These are phyloP conservation scores for Onychostruthus taczanowskii DNA, from an alignment of 2,113 vertebrate genomes.

Conservation along the genomic window DNA sequence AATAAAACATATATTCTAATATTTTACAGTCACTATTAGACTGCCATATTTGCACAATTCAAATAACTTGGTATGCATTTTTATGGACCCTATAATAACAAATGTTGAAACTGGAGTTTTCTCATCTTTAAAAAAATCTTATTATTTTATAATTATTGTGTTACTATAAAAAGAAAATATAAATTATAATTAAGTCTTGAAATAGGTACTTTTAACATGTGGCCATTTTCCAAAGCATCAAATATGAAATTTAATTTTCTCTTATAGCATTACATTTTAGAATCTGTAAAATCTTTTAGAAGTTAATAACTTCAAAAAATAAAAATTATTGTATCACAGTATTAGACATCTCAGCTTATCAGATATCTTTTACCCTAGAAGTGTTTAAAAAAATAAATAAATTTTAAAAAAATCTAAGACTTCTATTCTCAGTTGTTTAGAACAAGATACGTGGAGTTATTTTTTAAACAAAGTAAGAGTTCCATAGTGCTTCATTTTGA, in stretches of 20 bases:
- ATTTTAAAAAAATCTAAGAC: neutral
- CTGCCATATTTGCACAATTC: constrained; percentile 50
- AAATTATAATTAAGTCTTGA: constrained; percentile 69
- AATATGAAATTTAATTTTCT: constrained; percentile 45
- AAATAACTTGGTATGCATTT: constrained; percentile 49
- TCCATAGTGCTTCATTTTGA: neutral
- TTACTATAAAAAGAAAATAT: constrained; percentile 71
- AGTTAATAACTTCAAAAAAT: neutral
- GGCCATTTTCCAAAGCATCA: constrained; percentile 42
- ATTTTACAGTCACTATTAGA: constrained; percentile 56
- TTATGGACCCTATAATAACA: constrained; percentile 30
- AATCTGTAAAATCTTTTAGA: constrained; percentile 43
- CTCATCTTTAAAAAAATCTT: constrained; percentile 43
- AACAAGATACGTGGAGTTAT: neutral
- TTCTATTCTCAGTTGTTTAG: neutral
- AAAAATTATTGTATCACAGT: constrained; percentile 9
- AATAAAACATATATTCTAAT: constrained; percentile 55
- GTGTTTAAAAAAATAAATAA: constrained; percentile 19
- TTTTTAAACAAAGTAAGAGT: neutral
- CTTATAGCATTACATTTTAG: constrained; percentile 14
- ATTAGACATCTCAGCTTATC: neutral
- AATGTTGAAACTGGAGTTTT: neutral
- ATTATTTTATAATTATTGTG: constrained; percentile 45
- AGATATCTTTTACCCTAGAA: neutral
- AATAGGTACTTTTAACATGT: constrained; percentile 42